Evolutionary conservation across 2,797 vertebrate species (phyloP).

Genomic region (Chlorospingus flavigularis): DNA sequence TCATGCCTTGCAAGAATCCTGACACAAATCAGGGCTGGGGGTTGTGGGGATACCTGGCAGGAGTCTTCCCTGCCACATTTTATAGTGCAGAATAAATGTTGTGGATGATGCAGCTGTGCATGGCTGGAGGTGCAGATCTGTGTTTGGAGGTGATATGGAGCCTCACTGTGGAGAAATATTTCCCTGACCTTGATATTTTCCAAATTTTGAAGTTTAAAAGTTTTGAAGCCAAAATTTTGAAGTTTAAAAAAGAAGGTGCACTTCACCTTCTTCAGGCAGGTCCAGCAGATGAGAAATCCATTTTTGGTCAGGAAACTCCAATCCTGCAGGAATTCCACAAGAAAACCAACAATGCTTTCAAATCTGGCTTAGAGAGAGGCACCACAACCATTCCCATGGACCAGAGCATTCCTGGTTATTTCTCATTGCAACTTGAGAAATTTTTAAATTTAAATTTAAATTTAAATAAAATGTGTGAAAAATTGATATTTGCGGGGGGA

Average conservation of each 20-base stretch:
- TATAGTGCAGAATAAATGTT: background rate
- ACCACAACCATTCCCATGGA: background rate
- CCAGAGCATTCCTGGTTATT: background rate
- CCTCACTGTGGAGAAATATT: background rate
- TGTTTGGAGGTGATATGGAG: fast-evolving
- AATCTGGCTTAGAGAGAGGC: background rate
- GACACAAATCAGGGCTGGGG: background rate
- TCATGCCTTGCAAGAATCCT: background rate
- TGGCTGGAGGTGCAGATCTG: background rate
- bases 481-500: fast-evolving
- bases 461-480: background rate
- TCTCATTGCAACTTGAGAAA: fast-evolving
- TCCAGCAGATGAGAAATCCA: background rate
- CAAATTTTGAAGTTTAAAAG: background rate
- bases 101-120: background rate
- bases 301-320: background rate
- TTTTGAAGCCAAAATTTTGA: background rate
- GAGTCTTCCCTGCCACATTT: background rate
- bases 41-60: background rate
- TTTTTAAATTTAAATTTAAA: background rate
- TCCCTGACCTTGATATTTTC: background rate
- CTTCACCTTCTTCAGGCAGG: background rate
- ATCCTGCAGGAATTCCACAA: background rate
- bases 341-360: background rate
- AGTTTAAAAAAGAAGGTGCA: background rate